A percentile compares a stretch with the other conserved stretches of the same genome.
These are phyloP conservation scores for Drosophila lini DNA, from an alignment of 1,140 invertebrate species.

Conservation along the genomic window DNA sequence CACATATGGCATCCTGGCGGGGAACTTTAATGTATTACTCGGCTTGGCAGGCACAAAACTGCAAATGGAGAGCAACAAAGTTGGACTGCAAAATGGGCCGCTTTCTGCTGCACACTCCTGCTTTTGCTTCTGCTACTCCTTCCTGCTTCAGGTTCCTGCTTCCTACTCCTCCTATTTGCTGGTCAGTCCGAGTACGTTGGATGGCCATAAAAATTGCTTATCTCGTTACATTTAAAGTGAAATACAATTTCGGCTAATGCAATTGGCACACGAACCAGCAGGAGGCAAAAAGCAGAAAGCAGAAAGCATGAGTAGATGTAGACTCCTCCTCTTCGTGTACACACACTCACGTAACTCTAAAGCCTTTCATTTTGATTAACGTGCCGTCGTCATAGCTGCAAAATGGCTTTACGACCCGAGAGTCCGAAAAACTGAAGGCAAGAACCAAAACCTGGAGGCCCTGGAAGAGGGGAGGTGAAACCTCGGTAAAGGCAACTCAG, in stretches of 20 bases:
- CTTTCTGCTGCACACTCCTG: not conserved
- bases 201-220: conserved; percentile 67
- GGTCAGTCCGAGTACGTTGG: conserved; percentile 3
- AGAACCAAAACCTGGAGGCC: not conserved
- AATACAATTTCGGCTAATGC: conserved; percentile 79
- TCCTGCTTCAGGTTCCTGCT: not conserved
- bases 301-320: not conserved
- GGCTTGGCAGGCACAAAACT: conserved; percentile 51
- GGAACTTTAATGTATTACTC: conserved; percentile 38
- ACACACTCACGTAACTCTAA: conserved; percentile 40
- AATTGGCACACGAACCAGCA: conserved; percentile 61
- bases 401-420: conserved; percentile 44
- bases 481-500: conserved; percentile 5
- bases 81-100: conserved; percentile 41
- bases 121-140: not conserved
- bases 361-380: conserved; percentile 55
- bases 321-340: conserved; percentile 9
- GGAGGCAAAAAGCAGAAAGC: not conserved
- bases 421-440: conserved; percentile 1
- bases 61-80: conserved; percentile 48
- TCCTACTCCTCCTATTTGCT: not conserved
- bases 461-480: not conserved
- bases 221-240: conserved; percentile 73
- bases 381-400: conserved; percentile 11
- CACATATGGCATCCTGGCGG: conserved; percentile 9